Evolutionary conservation across 2,113 vertebrate genomes (phyloP), one percentile per base, ranked within the genome.

Genomic region (Pteropus alecto): DNA sequence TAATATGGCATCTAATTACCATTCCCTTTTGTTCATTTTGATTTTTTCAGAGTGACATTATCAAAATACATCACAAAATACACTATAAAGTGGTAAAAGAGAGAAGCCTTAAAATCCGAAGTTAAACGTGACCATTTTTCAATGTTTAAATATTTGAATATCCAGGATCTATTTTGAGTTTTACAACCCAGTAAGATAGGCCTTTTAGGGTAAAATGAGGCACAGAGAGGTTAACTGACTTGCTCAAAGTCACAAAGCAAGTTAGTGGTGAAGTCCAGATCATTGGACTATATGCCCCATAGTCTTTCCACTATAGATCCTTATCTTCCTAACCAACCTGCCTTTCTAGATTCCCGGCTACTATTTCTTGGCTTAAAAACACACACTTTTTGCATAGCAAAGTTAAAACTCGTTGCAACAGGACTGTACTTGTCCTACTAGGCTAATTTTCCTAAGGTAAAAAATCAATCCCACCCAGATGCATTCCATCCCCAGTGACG

Each of bases 271-370:
- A 63, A 82, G 85, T 38, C 48, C 7, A 58, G 30, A 12, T 22
- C n/a, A 54, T 5, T 26, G 16, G 30, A 22, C 15, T 11, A 83
- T 51, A 41, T 11, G 22, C 10, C 30, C 2, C 14, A 3, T 1
- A 22, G 30, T 67, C 71, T 51, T 68, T 24, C 30, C 26, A 87
- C 61, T 1, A 41, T 0, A 65, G 77, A 76, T 65, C 11, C 1
- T 26, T 86, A 87, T 78, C 86, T 86, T 89, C 63, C 54, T 65
- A 77, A 70, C 41, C 77, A 92, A 61, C 77, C 43, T 5, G 43
- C 67, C 70, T 87, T 94, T 97, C 90, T 56, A 73, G 92, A 89
- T 19, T 94, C 56, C 84, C 54, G 58, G 70, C 35, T 81, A 78
- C 15, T n/a, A n/a, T 76, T 43, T 26, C 84, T 93, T 60, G 54